These are phyloP conservation scores for Archilochus colubris DNA, from an alignment of 2,113 vertebrate species.

Conservation along the genomic window DNA sequence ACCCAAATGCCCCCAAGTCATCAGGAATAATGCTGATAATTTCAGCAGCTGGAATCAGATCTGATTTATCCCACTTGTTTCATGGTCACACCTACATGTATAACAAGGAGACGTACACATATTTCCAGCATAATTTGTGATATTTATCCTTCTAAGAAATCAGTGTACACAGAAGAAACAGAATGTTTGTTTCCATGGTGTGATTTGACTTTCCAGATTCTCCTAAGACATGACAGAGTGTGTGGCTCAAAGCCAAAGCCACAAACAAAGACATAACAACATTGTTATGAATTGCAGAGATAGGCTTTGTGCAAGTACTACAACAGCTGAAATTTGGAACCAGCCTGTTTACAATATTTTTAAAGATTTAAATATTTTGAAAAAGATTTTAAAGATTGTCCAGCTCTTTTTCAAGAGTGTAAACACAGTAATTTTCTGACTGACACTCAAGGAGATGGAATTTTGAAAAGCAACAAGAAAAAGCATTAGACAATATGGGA, in stretches of 20 bases:
- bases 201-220: constrained; percentile 1
- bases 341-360: not conserved
- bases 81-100: not conserved
- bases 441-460: not conserved
- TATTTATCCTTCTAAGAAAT: constrained; percentile 19
- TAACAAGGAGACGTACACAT: not conserved
- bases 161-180: not conserved
- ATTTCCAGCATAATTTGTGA: not conserved
- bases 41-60: not conserved
- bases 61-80: not conserved
- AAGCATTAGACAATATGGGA: not conserved
- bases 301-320: not conserved
- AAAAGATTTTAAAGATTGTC: too few relatives aligned
- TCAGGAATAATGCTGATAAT: not conserved
- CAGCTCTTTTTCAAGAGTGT: too few relatives aligned
- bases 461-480: constrained; percentile 11
- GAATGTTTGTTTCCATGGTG: constrained; percentile 22
- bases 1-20: not conserved
- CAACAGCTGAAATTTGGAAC: constrained; percentile 14
- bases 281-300: constrained; percentile 4
- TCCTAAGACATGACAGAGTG: not conserved
- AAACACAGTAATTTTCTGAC: not conserved
- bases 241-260: constrained; percentile 12
- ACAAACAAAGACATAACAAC: not conserved
- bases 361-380: not conserved